Evolutionary conservation across 2,797 vertebrate genomes (phyloP).

Genomic region (Coregonus suidteri): DNA sequence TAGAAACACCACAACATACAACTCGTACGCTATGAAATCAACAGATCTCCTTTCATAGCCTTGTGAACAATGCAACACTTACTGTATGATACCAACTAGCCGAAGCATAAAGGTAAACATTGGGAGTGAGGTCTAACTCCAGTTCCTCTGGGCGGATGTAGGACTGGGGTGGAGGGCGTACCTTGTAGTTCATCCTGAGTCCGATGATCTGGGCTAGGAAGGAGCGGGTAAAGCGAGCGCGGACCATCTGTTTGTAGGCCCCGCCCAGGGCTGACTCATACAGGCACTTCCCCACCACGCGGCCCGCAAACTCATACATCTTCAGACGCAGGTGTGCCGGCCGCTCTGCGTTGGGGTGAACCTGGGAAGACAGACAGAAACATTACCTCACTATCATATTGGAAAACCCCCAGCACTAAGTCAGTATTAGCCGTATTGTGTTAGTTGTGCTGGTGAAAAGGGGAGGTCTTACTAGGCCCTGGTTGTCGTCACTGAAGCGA

Average conservation of each 20-base stretch:
- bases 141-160: not conserved
- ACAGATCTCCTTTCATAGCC: slow-evolving; percentile 46
- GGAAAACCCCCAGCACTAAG: not conserved
- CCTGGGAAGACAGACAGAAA: slow-evolving; percentile 67
- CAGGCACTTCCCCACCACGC: slow-evolving; percentile 95
- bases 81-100: slow-evolving; percentile 46
- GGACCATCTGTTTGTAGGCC: slow-evolving; percentile 93
- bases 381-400: slow-evolving; percentile 17
- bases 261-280: slow-evolving; percentile 96
- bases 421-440: not conserved
- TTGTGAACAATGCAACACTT: slow-evolving; percentile 32
- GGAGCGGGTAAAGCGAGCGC: slow-evolving; percentile 95
- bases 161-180: slow-evolving; percentile 5
- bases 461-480: slow-evolving; percentile 84
- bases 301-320: slow-evolving; percentile 95
- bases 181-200: slow-evolving; percentile 93
- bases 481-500: slow-evolving; percentile 96
- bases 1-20: slow-evolving; percentile 51
- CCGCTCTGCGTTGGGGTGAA: slow-evolving; percentile 92
- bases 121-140: slow-evolving; percentile 23
- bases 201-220: slow-evolving; percentile 99
- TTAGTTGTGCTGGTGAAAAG: not conserved
- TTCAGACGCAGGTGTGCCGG: slow-evolving; percentile 87
- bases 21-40: slow-evolving; percentile 33
- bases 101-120: slow-evolving; percentile 49